Evolutionary conservation across 2,888 invertebrate genomes (phyloP).

Genomic region (Harpagoxenus sublaevis): DNA sequence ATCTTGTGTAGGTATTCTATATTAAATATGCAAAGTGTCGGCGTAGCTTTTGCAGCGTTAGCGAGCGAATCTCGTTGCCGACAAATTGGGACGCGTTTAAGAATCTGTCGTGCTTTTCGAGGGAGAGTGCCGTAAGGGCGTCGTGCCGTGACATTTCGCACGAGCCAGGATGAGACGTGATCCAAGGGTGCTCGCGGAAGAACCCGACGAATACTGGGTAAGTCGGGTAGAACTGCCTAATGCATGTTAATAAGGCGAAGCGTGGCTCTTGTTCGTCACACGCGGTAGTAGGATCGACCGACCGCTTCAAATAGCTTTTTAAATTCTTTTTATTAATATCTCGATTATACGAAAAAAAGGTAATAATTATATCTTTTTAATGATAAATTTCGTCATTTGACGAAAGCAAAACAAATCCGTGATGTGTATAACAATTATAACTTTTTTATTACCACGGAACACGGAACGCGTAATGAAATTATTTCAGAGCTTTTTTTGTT

Average conservation of each 20-base stretch:
- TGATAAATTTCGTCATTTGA: background rate
- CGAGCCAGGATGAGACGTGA: slow-evolving; percentile 61
- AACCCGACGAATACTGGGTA: slow-evolving; percentile 73
- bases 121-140: slow-evolving; percentile 43
- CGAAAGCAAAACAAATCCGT: background rate
- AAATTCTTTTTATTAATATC: background rate
- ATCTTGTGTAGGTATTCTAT: slow-evolving; percentile 25
- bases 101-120: slow-evolving; percentile 51
- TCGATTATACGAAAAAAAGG: background rate
- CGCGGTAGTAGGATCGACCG: slow-evolving; percentile 65
- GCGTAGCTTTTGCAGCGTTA: slow-evolving; percentile 47
- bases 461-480: background rate
- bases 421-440: background rate
- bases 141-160: slow-evolving; percentile 56
- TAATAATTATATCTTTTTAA: background rate
- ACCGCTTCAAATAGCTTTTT: slow-evolving; percentile 49
- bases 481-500: background rate
- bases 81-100: slow-evolving; percentile 53
- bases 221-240: slow-evolving; percentile 78
- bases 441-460: background rate
- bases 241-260: slow-evolving; percentile 81
- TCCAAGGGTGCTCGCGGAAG: slow-evolving; percentile 67
- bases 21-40: slow-evolving; percentile 52
- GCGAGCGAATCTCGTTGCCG: slow-evolving; percentile 47
- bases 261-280: slow-evolving; percentile 72